Evolutionary conservation across 1,140 invertebrate species (phyloP).

Genomic region (Ips nitidus): DNA sequence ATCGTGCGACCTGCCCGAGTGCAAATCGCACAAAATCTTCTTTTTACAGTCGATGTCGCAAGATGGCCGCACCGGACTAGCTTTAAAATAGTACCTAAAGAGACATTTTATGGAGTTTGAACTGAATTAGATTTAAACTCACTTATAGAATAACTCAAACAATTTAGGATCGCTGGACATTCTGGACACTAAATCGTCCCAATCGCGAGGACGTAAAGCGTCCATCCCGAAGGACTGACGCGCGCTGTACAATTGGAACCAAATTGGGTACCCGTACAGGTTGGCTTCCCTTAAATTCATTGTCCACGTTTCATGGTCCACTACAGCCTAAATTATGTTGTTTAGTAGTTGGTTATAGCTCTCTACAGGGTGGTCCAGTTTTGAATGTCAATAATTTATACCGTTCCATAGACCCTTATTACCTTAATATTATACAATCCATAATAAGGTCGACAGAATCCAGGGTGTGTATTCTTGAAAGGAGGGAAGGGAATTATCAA

Average conservation of each 20-base stretch:
- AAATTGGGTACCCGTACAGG: slow-evolving; percentile 82
- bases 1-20: slow-evolving; percentile 84
- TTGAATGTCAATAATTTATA: not conserved
- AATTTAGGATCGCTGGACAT: slow-evolving; percentile 81
- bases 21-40: slow-evolving; percentile 79
- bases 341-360: slow-evolving; percentile 24
- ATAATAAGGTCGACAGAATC: no score
- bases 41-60: slow-evolving; percentile 85
- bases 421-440: no score
- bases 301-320: slow-evolving; percentile 94
- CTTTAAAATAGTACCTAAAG: slow-evolving; percentile 83
- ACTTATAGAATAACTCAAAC: slow-evolving; percentile 90
- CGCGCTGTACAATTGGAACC: slow-evolving; percentile 88
- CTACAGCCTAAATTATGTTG: slow-evolving; percentile 65
- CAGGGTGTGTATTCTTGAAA: no score
- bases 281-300: slow-evolving; percentile 96
- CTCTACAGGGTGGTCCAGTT: no score
- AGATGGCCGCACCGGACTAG: slow-evolving; percentile 73
- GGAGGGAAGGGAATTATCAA: no score
- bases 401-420: not conserved
- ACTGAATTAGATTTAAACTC: slow-evolving; percentile 35
- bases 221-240: slow-evolving; percentile 79
- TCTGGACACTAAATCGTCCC: slow-evolving; percentile 81
- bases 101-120: not conserved
- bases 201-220: slow-evolving; percentile 78